phyloP scores from a whole-genome alignment of 2,113 vertebrate genomes.

The Rhynchopsitta pachyrhyncha region DNA sequence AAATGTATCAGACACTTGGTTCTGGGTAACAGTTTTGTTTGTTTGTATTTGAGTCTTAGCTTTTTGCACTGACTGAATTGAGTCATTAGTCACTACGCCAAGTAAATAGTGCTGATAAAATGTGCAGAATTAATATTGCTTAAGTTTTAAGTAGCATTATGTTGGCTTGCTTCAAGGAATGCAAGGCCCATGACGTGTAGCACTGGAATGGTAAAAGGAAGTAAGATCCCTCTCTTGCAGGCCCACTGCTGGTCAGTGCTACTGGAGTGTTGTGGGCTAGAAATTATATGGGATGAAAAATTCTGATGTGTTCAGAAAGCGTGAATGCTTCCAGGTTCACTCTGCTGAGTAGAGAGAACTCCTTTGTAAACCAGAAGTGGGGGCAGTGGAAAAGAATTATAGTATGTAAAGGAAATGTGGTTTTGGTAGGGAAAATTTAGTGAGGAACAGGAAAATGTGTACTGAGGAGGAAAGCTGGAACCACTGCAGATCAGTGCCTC shows the following conservation, averaged over 20 bases:
- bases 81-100: neutral
- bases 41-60: neutral
- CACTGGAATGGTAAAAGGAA: neutral
- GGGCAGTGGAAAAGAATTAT: neutral
- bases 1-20: neutral
- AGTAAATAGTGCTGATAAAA: neutral
- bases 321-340: neutral
- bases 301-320: neutral
- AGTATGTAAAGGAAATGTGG: neutral
- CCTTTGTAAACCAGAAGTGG: neutral
- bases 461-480: neutral
- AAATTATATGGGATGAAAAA: neutral
- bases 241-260: neutral
- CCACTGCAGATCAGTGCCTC: neutral
- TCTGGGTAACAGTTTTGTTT: neutral
- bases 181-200: neutral
- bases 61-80: neutral
- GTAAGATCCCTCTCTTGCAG: neutral
- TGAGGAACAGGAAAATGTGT: neutral
- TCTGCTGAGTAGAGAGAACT: neutral
- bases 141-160: rapidly evolving
- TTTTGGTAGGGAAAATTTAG: neutral
- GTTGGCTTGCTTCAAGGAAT: neutral
- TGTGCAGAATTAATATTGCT: neutral
- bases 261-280: neutral